phyloP scores from a whole-genome alignment of 2,113 vertebrate genomes.

The Polyodon spathula region DNA sequence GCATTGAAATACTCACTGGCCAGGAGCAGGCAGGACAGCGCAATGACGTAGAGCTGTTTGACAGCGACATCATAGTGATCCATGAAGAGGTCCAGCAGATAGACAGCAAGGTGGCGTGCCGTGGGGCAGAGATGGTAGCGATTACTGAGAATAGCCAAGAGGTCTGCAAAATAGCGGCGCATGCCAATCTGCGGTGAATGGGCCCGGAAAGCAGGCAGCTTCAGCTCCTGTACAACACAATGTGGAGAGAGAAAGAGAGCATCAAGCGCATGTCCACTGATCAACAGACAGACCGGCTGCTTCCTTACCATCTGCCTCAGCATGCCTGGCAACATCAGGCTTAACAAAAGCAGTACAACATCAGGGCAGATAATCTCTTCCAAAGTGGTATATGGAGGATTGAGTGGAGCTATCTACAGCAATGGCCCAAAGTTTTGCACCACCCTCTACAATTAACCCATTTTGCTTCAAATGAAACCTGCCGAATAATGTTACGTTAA shows the following conservation, averaged over 20 bases:
- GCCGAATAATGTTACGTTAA: no score
- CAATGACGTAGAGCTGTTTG: conserved; percentile 71
- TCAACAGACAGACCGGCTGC: no score
- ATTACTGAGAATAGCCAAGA: conserved; percentile 72
- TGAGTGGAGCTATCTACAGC: no score
- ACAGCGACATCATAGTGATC: conserved; percentile 70
- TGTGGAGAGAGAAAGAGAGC: neutral
- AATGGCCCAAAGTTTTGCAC: no score
- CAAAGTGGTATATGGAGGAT: no score
- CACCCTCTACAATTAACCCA: no score
- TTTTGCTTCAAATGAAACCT: no score
- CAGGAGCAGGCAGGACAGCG: conserved; percentile 77
- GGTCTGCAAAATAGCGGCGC: conserved; percentile 75
- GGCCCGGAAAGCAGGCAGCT: conserved; percentile 70
- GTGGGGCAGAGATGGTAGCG: conserved; percentile 71
- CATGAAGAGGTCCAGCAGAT: conserved; percentile 84
- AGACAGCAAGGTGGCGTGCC: conserved; percentile 75
- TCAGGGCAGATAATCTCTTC: no score
- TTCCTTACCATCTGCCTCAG: no score
- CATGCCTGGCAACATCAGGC: no score
- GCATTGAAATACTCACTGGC: conserved; percentile 71
- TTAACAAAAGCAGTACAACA: no score
- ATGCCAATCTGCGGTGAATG: conserved; percentile 79
- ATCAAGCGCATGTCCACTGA: conserved; percentile 23
- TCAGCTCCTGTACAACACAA: conserved; percentile 61